Percentiles rank a stretch among this genome's conserved stretches.
These are phyloP conservation scores for Eupeodes corollae DNA, from an alignment of 1,140 invertebrate species.

Conservation along the genomic window DNA sequence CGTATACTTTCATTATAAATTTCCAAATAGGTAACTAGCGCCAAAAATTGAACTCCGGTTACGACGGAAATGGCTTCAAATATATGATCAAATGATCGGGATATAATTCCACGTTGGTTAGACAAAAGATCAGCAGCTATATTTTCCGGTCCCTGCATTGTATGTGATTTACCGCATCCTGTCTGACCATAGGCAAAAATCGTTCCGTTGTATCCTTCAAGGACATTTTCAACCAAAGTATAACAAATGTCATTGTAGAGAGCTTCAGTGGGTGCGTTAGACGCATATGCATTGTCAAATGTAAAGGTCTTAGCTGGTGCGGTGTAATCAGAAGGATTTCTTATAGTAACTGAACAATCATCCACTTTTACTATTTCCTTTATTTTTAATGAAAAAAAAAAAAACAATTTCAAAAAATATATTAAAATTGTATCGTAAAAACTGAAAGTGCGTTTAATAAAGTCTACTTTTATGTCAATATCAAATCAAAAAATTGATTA, in stretches of 20 bases:
- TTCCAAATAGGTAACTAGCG: constrained; percentile 84
- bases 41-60: constrained; percentile 70
- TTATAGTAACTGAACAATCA: constrained; percentile 35
- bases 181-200: constrained; percentile 85
- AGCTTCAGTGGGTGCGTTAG: constrained; percentile 63
- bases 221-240: constrained; percentile 70
- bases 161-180: constrained; percentile 71
- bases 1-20: constrained; percentile 86
- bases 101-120: constrained; percentile 61
- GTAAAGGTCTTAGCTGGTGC: constrained; percentile 60
- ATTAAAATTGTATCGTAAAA: too few species aligned
- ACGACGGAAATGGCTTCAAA: constrained; percentile 83
- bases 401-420: neutral
- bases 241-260: constrained; percentile 85
- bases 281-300: constrained; percentile 75
- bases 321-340: constrained; percentile 36
- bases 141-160: constrained; percentile 57
- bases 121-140: neutral
- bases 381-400: constrained; percentile 16
- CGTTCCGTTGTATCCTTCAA: constrained; percentile 80
- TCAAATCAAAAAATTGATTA: too few species aligned
- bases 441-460: too few species aligned
- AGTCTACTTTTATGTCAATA: too few species aligned
- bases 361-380: constrained; percentile 68
- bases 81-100: constrained; percentile 78